Evolutionary conservation across 2,113 vertebrate species (phyloP).

Genomic region (Nansenia antarctica): DNA sequence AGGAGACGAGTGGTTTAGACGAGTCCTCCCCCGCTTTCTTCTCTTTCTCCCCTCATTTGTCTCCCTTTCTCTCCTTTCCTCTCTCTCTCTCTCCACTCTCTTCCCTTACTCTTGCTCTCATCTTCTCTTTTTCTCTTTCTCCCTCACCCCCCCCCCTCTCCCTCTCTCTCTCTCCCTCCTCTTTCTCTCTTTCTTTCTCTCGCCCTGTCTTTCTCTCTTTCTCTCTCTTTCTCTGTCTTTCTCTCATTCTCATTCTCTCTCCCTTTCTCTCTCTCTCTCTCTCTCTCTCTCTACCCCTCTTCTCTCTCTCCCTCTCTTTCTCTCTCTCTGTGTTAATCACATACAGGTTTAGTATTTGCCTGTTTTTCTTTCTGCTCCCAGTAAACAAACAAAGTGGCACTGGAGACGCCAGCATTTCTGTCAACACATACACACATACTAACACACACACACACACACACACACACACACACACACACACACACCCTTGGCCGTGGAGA

Average conservation of each 20-base stretch:
- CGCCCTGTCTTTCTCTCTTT: not conserved
- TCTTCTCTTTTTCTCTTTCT: not conserved
- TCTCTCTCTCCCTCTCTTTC: slow-evolving; percentile 10
- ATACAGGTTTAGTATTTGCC: too few species aligned
- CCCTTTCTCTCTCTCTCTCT: not conserved
- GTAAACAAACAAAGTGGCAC: too few species aligned
- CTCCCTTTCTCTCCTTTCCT: slow-evolving; percentile 37
- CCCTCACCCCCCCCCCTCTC: not conserved
- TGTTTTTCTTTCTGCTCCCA: not conserved
- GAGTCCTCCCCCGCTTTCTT: not conserved
- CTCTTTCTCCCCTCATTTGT: slow-evolving; percentile 20
- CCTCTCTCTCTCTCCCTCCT: not conserved
- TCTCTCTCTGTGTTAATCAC: not conserved
- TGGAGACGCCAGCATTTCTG: too few species aligned
- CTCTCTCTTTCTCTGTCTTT: not conserved
- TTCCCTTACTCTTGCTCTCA: too few species aligned
- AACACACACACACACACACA: too few species aligned
- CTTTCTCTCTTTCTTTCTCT: not conserved
- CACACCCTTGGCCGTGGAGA: too few species aligned
- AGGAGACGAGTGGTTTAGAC: too few species aligned
- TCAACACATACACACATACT: too few species aligned
- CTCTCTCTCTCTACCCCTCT: slow-evolving; percentile 4
- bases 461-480: too few species aligned
- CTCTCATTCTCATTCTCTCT: not conserved
- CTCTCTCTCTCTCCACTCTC: slow-evolving; percentile 7